A percentile compares a stretch with the other conserved stretches of the same genome.
Conservation (phyloP, 2,888 invertebrate genomes). For the Pemphredon lugubris region DNA sequence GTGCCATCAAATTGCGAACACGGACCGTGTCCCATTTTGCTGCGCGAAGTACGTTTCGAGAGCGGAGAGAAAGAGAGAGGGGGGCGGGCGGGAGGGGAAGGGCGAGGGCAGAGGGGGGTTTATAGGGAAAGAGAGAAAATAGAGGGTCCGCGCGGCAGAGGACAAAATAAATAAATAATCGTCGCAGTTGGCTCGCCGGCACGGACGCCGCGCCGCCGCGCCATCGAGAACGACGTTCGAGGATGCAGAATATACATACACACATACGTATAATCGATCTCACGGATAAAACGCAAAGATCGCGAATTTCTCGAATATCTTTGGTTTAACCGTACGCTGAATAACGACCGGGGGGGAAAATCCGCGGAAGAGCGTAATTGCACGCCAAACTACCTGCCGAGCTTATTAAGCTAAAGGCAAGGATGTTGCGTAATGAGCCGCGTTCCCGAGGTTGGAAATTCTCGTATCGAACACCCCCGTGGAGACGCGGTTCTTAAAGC, state of each 20-base stretch:
- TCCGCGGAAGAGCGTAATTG: constrained; percentile 28
- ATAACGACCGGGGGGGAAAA: constrained; percentile 9
- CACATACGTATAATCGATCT: constrained; percentile 55
- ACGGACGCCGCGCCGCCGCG: not conserved
- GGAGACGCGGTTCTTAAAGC: no score
- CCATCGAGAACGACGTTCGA: not conserved
- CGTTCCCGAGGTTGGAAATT: constrained; percentile 20
- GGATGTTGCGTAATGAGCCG: constrained; percentile 40
- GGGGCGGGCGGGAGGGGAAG: constrained; percentile 10
- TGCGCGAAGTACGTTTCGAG: constrained; percentile 44
- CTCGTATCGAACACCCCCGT: constrained; percentile 24
- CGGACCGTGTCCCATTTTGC: constrained; percentile 52
- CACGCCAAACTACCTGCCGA: not conserved
- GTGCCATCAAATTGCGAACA: constrained; percentile 65
- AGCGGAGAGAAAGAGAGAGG: constrained; percentile 8
- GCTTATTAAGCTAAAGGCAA: constrained; percentile 32
- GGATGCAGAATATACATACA: no score
- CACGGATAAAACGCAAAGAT: constrained; percentile 23
- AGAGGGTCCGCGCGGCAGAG: constrained; percentile 10
- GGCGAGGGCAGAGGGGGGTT: constrained; percentile 16
- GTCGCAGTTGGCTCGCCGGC: constrained; percentile 8
- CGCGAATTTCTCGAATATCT: not conserved
- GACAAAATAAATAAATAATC: constrained; percentile 59
- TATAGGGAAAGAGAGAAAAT: constrained; percentile 2
- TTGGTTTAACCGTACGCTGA: constrained; percentile 3